Evolutionary conservation across 2,888 invertebrate species (phyloP).

Genomic region (Drosophila fungiperda): DNA sequence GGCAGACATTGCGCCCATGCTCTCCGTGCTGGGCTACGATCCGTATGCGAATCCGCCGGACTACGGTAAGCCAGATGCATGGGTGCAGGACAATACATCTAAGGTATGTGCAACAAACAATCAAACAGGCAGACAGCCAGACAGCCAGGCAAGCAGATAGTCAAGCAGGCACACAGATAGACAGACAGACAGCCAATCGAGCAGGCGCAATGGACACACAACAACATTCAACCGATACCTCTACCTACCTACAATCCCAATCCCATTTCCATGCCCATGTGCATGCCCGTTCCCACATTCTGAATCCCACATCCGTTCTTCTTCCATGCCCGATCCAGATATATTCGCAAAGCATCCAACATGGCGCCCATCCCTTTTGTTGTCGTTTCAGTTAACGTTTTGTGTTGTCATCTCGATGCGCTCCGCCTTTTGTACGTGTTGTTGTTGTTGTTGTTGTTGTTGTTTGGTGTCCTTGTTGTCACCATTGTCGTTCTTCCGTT

Average conservation of each 20-base stretch:
- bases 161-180: not conserved
- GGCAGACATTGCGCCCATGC: constrained; percentile 97
- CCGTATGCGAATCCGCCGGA: constrained; percentile 98
- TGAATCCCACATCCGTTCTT: not conserved
- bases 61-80: constrained; percentile 94
- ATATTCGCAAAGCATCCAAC: constrained; percentile 61
- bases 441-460: constrained; percentile 8
- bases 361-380: constrained; percentile 56
- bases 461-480: constrained; percentile 9
- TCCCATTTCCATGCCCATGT: not conserved
- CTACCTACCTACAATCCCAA: not conserved
- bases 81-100: constrained; percentile 89
- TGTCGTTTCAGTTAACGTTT: constrained; percentile 53
- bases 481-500: constrained; percentile 20
- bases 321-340: constrained; percentile 42
- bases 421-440: constrained; percentile 12
- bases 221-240: constrained; percentile 8
- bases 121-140: constrained; percentile 56
- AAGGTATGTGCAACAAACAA: constrained; percentile 82
- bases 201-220: constrained; percentile 21
- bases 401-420: constrained; percentile 32
- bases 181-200: constrained; percentile 30
- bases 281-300: not conserved
- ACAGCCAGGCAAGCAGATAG: constrained; percentile 6
- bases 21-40: constrained; percentile 96